Evolutionary conservation across 23 tunicate genomes (phyloP), one percentile per base, ranked within the genome.

Genomic region (Styela clava): DNA sequence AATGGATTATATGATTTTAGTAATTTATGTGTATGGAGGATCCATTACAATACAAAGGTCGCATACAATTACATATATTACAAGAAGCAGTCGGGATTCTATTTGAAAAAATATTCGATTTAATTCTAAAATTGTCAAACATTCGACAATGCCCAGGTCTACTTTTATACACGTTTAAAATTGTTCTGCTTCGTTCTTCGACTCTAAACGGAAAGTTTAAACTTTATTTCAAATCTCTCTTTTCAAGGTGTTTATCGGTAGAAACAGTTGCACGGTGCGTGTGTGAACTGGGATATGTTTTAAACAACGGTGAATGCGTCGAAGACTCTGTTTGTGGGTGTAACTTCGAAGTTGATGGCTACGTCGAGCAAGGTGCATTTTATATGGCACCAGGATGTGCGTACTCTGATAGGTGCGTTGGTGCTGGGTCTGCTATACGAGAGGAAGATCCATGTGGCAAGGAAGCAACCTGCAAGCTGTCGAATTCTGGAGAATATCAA

Each of bases 281-380:
- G 22, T 82, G 85, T 78, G 23, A 73, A n/a, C 63, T 64, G 0
- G 85, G 85, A 74, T 70, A 33, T 33, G 20, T 82, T 30, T 78
- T 33, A 28, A 16, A 78, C 5, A 51, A 82, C 61, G 85, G 84
- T 1, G 80, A 74, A 23, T 82, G 85, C 63, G 78, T 82, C 0
- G 68, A 70, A 35, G 30, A 32, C 16, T 29, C 30, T 0, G 21
- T 0, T 24, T 82, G 85, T 34, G 85, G 85, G 7, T 82, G 85
- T 34, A 30, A 30, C 3, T 24, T 62, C 25, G 83, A 76, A 82
- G 85, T 29, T 74, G 85, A 84, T 23, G 26, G 2, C 7, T 70
- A 74, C 32, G 56, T 82, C 16, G 79, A 35, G 31, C 61, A 70
- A 27, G 85, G 85, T 18, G 35, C 34, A 21, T 18, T 35, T 12